A percentile compares a stretch with the other conserved stretches of the same genome.
Evolutionary conservation across 2,113 vertebrate genomes (phyloP).

Genomic region (Platycercus adscitus): DNA sequence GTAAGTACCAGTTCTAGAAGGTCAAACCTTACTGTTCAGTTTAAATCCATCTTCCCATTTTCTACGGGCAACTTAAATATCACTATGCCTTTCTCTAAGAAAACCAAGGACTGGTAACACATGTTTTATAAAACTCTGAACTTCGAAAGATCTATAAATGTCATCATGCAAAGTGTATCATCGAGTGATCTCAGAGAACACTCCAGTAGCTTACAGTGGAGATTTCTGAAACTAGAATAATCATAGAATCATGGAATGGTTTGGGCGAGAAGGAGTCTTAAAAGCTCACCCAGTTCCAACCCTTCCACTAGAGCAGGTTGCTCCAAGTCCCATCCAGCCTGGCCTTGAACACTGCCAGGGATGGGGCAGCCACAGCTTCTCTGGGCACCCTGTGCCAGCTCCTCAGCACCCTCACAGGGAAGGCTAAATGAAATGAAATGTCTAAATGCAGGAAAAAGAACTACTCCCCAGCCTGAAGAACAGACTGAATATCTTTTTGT

Average conservation of each 20-base stretch:
- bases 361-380: background rate
- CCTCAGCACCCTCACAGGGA: background rate
- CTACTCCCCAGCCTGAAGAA: background rate
- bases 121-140: background rate
- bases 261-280: background rate
- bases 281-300: background rate
- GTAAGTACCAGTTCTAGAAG: background rate
- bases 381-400: background rate
- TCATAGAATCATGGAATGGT: background rate
- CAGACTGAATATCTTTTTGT: background rate
- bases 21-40: background rate
- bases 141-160: background rate
- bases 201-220: background rate
- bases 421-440: background rate
- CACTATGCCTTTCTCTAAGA: background rate
- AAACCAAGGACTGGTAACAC: background rate
- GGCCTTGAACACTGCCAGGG: background rate
- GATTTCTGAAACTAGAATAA: background rate
- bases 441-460: background rate
- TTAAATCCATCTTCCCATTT: background rate
- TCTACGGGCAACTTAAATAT: background rate
- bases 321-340: background rate
- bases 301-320: background rate
- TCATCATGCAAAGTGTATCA: background rate
- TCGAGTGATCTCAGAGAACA: background rate